A percentile compares a stretch with the other conserved stretches of the same genome.
phyloP scores from a whole-genome alignment of 2,113 vertebrate species.

The Ctenomys sociabilis region DNA sequence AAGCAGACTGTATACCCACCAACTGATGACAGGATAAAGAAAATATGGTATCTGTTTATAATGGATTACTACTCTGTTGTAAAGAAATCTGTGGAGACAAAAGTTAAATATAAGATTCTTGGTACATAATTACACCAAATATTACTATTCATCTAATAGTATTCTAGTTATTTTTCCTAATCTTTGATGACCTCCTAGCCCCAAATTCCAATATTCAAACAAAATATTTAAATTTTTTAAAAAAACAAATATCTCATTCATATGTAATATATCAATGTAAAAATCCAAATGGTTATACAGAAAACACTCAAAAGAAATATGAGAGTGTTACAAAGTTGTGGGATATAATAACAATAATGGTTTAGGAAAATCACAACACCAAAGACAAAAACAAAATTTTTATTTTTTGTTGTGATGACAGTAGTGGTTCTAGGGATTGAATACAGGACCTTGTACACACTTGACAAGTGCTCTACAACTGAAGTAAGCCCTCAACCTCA shows the following conservation, averaged over 20 bases:
- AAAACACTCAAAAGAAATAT: neutral
- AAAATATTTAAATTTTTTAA: neutral
- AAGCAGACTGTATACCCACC: too few species aligned
- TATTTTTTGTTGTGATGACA: neutral
- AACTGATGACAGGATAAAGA: too few species aligned
- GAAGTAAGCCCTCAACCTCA: neutral
- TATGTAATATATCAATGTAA: neutral
- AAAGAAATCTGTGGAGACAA: neutral
- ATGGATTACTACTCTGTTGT: too few species aligned
- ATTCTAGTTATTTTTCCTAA: constrained; percentile 2
- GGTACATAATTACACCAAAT: neutral
- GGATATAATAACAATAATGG: neutral
- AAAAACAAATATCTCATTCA: neutral
- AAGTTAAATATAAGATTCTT: neutral
- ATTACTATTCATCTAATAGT: neutral
- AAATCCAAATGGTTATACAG: neutral
- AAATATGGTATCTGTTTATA: too few species aligned
- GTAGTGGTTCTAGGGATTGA: neutral
- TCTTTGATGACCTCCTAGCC: neutral
- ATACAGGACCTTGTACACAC: neutral
- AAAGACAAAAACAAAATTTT: neutral
- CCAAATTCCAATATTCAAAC: neutral
- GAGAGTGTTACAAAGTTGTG: neutral
- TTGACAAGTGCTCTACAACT: neutral
- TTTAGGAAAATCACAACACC: neutral